A percentile compares a stretch with the other conserved stretches of the same genome.
These are phyloP conservation scores for Collichthys lucidus DNA, from an alignment of 2,113 vertebrate genomes.

Conservation along the genomic window DNA sequence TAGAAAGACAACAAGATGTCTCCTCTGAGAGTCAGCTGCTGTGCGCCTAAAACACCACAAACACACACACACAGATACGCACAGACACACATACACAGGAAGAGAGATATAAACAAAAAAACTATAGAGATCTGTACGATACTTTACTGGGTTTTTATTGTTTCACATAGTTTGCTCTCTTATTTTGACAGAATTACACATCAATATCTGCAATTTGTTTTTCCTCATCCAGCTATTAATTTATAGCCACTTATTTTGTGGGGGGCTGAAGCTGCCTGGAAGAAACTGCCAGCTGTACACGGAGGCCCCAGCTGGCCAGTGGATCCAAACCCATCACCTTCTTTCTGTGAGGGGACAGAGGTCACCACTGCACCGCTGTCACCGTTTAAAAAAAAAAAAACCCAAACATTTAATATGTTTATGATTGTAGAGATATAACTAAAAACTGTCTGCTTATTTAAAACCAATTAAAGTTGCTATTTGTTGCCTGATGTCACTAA, in stretches of 20 bases:
- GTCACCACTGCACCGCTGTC: neutral
- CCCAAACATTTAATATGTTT: too few relatives aligned
- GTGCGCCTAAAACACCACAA: neutral
- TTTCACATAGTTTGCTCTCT: too few relatives aligned
- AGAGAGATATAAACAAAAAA: neutral
- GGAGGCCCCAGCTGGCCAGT: neutral
- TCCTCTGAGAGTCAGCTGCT: slow-evolving; percentile 61
- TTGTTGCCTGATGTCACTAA: neutral
- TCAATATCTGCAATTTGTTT: neutral
- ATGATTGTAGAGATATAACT: neutral
- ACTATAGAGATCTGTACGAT: neutral
- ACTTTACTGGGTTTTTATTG: neutral
- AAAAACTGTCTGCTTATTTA: neutral
- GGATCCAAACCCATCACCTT: slow-evolving; percentile 5
- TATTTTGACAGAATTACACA: neutral
- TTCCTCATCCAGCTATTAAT: neutral
- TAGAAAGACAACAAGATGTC: slow-evolving; percentile 69
- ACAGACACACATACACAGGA: fast-evolving
- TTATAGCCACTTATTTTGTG: neutral
- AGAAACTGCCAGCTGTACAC: neutral
- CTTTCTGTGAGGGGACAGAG: neutral
- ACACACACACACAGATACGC: neutral
- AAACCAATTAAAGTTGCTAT: neutral
- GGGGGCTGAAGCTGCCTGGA: neutral
- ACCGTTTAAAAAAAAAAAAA: neutral